Percentiles rank a stretch among this genome's conserved stretches.
These are phyloP conservation scores for Pteromalus puparum DNA, from an alignment of 1,140 invertebrate genomes.

Conservation along the genomic window DNA sequence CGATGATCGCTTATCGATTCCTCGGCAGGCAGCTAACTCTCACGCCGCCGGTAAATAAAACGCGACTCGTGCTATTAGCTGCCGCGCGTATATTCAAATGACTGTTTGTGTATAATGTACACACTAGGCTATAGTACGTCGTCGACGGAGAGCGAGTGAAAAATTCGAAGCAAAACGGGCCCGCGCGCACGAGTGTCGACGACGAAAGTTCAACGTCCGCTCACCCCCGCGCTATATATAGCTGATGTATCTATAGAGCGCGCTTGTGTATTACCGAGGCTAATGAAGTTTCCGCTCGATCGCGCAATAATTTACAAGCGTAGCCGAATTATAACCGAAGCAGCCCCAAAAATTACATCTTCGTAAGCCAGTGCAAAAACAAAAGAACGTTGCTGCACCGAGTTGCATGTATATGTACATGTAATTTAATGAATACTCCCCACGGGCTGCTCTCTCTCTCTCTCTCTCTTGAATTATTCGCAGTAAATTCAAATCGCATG, in stretches of 20 bases:
- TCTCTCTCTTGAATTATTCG: conserved; percentile 40
- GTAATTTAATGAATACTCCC: conserved; percentile 37
- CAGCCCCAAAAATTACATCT: conserved; percentile 11
- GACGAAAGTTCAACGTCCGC: conserved; percentile 36
- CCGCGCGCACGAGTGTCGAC: neutral
- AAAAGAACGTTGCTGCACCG: conserved; percentile 31
- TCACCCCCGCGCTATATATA: neutral
- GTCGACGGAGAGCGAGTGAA: neutral
- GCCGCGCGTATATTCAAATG: conserved; percentile 8
- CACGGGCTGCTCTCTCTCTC: neutral
- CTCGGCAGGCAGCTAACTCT: neutral
- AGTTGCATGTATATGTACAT: neutral
- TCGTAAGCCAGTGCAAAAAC: conserved; percentile 8
- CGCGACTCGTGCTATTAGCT: neutral
- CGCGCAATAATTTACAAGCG: conserved; percentile 45
- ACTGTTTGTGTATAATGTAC: neutral
- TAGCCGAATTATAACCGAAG: conserved; percentile 32
- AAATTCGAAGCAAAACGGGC: neutral
- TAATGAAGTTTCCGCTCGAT: conserved; percentile 52
- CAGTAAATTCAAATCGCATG: conserved; percentile 32
- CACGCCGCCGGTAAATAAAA: conserved; percentile 31
- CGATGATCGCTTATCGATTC: conserved; percentile 5
- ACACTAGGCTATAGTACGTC: neutral
- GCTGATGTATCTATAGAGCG: neutral
- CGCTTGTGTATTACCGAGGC: neutral